phyloP scores from a whole-genome alignment of 2,797 vertebrate species.

The Phaenicophaeus curvirostris region DNA sequence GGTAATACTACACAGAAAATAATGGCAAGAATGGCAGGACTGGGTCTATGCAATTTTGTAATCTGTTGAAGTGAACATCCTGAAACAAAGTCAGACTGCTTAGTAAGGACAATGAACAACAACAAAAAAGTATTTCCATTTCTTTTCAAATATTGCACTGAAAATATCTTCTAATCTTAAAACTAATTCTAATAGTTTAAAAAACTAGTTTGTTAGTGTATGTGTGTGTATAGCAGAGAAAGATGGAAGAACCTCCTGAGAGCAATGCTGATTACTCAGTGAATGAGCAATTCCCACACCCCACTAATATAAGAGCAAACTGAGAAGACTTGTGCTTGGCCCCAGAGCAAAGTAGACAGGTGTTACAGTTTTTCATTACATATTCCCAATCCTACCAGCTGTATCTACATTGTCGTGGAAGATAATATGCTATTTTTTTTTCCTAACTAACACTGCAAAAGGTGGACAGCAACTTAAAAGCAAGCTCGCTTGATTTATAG shows the following conservation, averaged over 20 bases:
- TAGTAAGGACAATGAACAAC: neutral
- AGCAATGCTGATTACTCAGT: neutral
- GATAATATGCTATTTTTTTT: neutral
- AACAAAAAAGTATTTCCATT: neutral
- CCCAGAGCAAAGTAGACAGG: neutral
- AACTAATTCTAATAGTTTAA: neutral
- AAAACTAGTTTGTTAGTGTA: neutral
- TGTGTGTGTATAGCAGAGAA: neutral
- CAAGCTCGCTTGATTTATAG: conserved; percentile 39
- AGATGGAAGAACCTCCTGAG: neutral
- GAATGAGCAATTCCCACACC: neutral
- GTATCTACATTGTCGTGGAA: neutral
- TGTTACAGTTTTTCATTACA: conserved; percentile 32
- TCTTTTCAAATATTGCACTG: neutral
- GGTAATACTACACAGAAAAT: neutral
- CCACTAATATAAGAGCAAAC: neutral
- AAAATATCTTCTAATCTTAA: neutral
- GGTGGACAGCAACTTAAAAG: conserved; percentile 19
- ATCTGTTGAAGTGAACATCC: neutral
- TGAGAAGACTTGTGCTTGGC: conserved; percentile 28
- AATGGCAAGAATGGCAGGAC: neutral
- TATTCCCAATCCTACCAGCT: neutral
- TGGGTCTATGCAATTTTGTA: neutral
- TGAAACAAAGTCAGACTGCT: neutral
- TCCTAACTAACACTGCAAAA: neutral